Conservation (phyloP, 2,888 invertebrate species). For the Temnothorax rugatulus region DNA sequence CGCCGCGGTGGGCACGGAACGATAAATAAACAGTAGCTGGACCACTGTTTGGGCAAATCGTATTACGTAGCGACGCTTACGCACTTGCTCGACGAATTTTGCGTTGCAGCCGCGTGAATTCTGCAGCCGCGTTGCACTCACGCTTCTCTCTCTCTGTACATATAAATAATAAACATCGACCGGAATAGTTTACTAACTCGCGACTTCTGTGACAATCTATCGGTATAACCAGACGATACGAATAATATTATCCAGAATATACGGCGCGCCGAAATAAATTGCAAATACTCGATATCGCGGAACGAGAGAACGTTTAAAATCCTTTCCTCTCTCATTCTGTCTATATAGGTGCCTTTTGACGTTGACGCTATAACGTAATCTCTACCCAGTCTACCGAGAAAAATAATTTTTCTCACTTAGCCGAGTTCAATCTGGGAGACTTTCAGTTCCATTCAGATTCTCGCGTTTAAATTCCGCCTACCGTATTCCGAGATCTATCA, state of each 20-base stretch:
- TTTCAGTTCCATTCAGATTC: background rate
- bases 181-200: background rate
- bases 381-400: background rate
- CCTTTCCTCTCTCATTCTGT: background rate
- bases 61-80: slow-evolving; percentile 28
- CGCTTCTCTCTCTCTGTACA: background rate
- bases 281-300: background rate
- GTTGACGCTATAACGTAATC: background rate
- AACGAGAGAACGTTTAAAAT: background rate
- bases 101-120: slow-evolving; percentile 17
- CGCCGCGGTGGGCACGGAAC: background rate
- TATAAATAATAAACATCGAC: slow-evolving; percentile 28
- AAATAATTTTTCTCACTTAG: background rate
- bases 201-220: slow-evolving; percentile 1
- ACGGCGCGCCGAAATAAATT: slow-evolving; percentile 14
- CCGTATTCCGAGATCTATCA: background rate
- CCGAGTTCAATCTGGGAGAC: background rate
- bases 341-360: no score
- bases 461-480: background rate
- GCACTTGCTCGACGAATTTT: slow-evolving; percentile 55
- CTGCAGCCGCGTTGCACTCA: background rate
- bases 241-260: background rate
- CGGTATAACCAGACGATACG: background rate
- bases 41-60: slow-evolving; percentile 28
- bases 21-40: slow-evolving; percentile 52